These are phyloP conservation scores for Tenrec ecaudatus DNA, from an alignment of 2,113 vertebrate species.

Conservation along the genomic window DNA sequence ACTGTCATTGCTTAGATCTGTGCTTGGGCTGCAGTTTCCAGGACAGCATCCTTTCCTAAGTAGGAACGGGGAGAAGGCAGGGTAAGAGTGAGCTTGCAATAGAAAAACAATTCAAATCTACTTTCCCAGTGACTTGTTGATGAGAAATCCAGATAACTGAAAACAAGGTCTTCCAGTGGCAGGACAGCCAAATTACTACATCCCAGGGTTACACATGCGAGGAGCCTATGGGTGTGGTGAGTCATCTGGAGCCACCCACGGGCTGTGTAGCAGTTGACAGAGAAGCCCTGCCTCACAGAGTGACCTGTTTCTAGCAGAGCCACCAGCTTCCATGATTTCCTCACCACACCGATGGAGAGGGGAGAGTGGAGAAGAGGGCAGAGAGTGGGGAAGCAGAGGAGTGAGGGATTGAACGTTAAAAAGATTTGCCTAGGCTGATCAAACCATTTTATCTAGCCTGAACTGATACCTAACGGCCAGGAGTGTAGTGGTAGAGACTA, in stretches of 20 bases:
- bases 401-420: slow-evolving; percentile 40
- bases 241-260: slow-evolving; percentile 9
- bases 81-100: slow-evolving; percentile 14
- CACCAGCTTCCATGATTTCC: slow-evolving; percentile 47
- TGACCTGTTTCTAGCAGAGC: slow-evolving; percentile 6
- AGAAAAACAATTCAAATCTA: neutral
- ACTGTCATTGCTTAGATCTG: neutral
- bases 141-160: slow-evolving; percentile 34
- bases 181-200: neutral
- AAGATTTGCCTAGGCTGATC: slow-evolving; percentile 47
- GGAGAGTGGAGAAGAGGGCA: neutral
- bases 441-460: slow-evolving; percentile 66
- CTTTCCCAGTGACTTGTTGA: slow-evolving; percentile 8
- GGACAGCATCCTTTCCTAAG: slow-evolving; percentile 25
- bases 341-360: slow-evolving; percentile 45
- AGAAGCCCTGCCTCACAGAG: slow-evolving; percentile 34
- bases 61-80: neutral
- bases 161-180: neutral
- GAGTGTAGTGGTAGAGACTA: slow-evolving; percentile 1
- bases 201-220: neutral
- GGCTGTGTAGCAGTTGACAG: neutral
- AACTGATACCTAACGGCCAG: slow-evolving; percentile 61
- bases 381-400: neutral
- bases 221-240: neutral
- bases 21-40: neutral